Evolutionary conservation across 2,113 vertebrate species (phyloP), one percentile per base, ranked within the genome.

Genomic region (Cepphus grylle): DNA sequence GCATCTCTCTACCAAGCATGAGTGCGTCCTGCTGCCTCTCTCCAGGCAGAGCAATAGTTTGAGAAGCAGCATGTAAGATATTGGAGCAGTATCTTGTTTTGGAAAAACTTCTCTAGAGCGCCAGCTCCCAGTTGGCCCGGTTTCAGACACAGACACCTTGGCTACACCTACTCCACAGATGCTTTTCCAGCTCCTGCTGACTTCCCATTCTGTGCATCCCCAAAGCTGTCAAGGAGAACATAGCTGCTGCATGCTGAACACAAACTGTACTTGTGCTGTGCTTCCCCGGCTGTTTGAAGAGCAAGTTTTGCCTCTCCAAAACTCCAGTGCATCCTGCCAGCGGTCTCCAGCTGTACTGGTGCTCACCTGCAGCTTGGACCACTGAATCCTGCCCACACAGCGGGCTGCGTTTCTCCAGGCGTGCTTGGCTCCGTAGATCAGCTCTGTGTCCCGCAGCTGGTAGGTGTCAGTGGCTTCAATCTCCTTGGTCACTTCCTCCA

Each of bases 301-400:
- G 42, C 32, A 30, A 70, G 14, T 8, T 56, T 53, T 65, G 19
- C 65, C 76, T 49, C 61, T 78, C 38, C 58, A 53, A 8, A 58
- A 2, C 61, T 12, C 42, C 55, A 40, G 32, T 3, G 14, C 5
- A 6, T 8, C 43, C 52, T 32, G 26, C 30, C 3, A 63, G 63
- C 2, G 11, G 10, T 13, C n/a, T 10, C 8, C 29, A 29, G 18
- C 6, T 15, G 47, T 34, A 16, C 1, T 15, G 6, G 10, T 5
- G 26, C 96, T 71, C 53, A 99, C 99, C 99, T 99, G 99, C 63
- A 99, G 98, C 97, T 99, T 99, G 96, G 99, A 99, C 99, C 99
- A 99, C 98, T 99, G 99, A 94, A 99, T 99, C 96, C 99, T 98
- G 81, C 99, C 99, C 3, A 99, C 99, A 0, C 99, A 99, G 22